Evolutionary conservation across 2,113 vertebrate species (phyloP), one percentile per base, ranked within the genome.

Genomic region (Brienomyrus brachyistius): DNA sequence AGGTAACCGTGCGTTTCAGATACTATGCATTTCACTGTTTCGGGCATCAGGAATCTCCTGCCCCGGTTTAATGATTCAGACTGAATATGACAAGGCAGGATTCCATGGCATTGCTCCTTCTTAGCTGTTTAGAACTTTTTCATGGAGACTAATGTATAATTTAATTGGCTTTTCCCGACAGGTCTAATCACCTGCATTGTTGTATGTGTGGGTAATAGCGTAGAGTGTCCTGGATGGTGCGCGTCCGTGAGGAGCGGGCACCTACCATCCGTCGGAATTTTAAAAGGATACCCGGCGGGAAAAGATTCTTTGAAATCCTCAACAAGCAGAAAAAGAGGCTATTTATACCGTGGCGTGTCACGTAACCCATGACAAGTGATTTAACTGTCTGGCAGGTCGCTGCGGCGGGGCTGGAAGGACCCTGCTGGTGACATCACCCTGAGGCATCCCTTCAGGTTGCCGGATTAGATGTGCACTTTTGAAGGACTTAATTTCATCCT

Each of bases 361-460:
- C 50, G 51, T 54, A 87, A 87, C 85, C 85, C 51, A 17, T 31
- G 85, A 87, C 51, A 54, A 87, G 85, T 52, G 50, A 56, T 87
- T 87, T 87, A 87, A 86, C 50, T 19, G 50, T 87, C 85, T 87
- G 85, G 85, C 50, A 54, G 84, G 82, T 84, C 15, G 35, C 74
- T 80, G 31, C 5, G 35, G 23, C 45, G 40, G 23, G 9, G 9
- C 40, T 87, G 35, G 19, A 27, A 43, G 45, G 89, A 88, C 87
- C 27, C 82, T 85, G 90, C 84, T 88, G 21, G 45, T 95, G 95
- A 95, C 95, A 95, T 95, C 95, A 95, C 93, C 92, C 91, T 92
- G 91, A 90, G 90, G 91, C 91, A 91, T 90, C 91, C 92, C 90
- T 90, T 93, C 91, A 92, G 93, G 93, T 91, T 90, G 90, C 91